phyloP scores from a whole-genome alignment of 2,797 vertebrate genomes.

The Crocidura indochinensis region DNA sequence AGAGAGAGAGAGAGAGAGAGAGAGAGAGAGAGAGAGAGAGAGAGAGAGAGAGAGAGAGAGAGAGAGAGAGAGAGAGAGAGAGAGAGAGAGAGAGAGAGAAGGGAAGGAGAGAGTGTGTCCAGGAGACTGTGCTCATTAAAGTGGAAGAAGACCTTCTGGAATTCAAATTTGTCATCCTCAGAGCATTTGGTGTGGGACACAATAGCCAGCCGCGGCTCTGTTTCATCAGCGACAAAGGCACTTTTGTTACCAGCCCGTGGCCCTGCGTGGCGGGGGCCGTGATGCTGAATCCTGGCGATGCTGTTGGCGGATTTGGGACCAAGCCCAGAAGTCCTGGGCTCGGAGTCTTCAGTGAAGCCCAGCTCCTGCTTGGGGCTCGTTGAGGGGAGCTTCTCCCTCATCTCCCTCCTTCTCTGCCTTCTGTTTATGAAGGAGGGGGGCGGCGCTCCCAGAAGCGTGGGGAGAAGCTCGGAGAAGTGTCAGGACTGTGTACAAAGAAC shows the following conservation, averaged over 20 bases:
- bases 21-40: too few species aligned
- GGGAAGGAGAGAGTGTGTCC: not conserved
- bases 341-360: conserved; percentile 41
- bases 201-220: conserved; percentile 66
- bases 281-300: conserved; percentile 32
- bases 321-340: conserved; percentile 58
- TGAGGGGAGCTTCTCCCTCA: fast-evolving
- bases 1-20: too few species aligned
- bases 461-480: conserved; percentile 7
- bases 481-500: not conserved
- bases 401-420: conserved; percentile 47
- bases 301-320: conserved; percentile 54
- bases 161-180: conserved; percentile 73
- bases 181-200: conserved; percentile 51
- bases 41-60: too few species aligned
- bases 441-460: not conserved
- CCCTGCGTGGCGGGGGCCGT: not conserved
- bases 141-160: conserved; percentile 71
- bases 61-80: not conserved
- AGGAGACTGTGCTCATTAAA: not conserved
- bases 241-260: conserved; percentile 62
- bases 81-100: not conserved
- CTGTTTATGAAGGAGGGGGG: conserved; percentile 15
- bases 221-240: conserved; percentile 53
- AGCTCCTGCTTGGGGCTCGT: not conserved